Evolutionary conservation across 2,888 invertebrate species (phyloP).

Genomic region (Clusia tigrina): DNA sequence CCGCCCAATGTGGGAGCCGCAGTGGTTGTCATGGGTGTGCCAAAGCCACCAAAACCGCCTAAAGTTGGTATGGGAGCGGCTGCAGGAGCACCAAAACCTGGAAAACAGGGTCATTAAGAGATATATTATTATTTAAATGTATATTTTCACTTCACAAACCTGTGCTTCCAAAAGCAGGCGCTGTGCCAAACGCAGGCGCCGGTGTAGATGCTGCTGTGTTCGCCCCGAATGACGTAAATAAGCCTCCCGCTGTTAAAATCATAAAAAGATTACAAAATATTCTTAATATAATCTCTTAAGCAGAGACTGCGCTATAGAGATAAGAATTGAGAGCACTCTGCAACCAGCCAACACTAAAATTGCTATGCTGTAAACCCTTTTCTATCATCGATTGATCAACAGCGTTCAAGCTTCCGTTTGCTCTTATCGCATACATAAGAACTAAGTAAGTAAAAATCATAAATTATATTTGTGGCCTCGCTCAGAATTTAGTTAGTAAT

Average conservation of each 20-base stretch:
- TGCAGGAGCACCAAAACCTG: slow-evolving; percentile 45
- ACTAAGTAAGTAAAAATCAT: background rate
- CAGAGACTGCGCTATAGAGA: background rate
- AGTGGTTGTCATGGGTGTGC: slow-evolving; percentile 44
- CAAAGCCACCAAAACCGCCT: slow-evolving; percentile 45
- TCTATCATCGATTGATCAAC: too few relatives aligned
- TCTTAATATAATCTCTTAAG: too few relatives aligned
- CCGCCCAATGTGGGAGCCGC: slow-evolving; percentile 51
- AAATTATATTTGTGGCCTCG: background rate
- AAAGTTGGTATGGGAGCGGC: slow-evolving; percentile 46
- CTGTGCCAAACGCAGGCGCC: slow-evolving; percentile 44
- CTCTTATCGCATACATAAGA: too few relatives aligned
- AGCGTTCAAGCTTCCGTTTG: too few relatives aligned
- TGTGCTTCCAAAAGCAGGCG: slow-evolving; percentile 37
- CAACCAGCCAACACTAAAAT: too few relatives aligned
- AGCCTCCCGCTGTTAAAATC: slow-evolving; percentile 47
- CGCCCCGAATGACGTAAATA: slow-evolving; percentile 58
- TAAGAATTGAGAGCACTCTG: too few relatives aligned
- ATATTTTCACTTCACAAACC: slow-evolving; percentile 17
- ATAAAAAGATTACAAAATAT: too few relatives aligned
- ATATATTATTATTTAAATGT: background rate
- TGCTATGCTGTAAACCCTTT: too few relatives aligned
- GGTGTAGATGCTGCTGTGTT: slow-evolving; percentile 44
- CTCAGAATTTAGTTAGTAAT: background rate
- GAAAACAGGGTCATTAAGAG: slow-evolving; percentile 20